A percentile compares a stretch with the other conserved stretches of the same genome.
These are phyloP conservation scores for Netelia fuscicornis DNA, from an alignment of 2,888 invertebrate species.

Conservation along the genomic window DNA sequence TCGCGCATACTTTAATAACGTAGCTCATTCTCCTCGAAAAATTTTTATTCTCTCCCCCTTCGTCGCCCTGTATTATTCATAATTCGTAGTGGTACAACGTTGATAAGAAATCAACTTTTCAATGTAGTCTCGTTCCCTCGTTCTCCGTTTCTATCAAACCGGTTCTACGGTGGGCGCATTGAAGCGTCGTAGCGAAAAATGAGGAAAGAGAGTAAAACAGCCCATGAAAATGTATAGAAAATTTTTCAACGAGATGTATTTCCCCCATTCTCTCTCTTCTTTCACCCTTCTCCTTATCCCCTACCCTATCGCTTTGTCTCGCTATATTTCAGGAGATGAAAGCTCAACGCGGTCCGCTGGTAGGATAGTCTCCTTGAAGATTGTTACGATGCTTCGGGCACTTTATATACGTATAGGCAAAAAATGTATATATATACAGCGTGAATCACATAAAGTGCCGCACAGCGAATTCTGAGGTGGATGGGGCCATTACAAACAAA, in stretches of 20 bases:
- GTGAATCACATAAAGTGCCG: too few species aligned
- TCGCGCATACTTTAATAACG: not conserved
- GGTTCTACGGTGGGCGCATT: not conserved
- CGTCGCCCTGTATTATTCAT: not conserved
- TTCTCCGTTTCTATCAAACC: not conserved
- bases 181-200: slow-evolving; percentile 18
- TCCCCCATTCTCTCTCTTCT: slow-evolving; percentile 15
- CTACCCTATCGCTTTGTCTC: slow-evolving; percentile 4
- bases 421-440: not conserved
- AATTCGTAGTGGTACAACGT: not conserved
- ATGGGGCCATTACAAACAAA: too few species aligned
- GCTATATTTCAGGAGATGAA: slow-evolving; percentile 42
- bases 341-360: slow-evolving; percentile 32
- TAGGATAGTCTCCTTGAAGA: slow-evolving; percentile 43
- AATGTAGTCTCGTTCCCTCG: not conserved
- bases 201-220: slow-evolving; percentile 18
- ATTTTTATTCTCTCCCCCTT: not conserved
- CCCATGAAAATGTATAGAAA: slow-evolving; percentile 46
- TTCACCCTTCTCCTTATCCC: slow-evolving; percentile 2
- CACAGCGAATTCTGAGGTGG: too few species aligned
- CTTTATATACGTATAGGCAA: slow-evolving; percentile 39
- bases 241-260: slow-evolving; percentile 37
- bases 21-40: not conserved
- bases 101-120: slow-evolving; percentile 23
- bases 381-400: slow-evolving; percentile 59